phyloP scores from a whole-genome alignment of 2,888 invertebrate species.

The Chaetoderma sp. region DNA sequence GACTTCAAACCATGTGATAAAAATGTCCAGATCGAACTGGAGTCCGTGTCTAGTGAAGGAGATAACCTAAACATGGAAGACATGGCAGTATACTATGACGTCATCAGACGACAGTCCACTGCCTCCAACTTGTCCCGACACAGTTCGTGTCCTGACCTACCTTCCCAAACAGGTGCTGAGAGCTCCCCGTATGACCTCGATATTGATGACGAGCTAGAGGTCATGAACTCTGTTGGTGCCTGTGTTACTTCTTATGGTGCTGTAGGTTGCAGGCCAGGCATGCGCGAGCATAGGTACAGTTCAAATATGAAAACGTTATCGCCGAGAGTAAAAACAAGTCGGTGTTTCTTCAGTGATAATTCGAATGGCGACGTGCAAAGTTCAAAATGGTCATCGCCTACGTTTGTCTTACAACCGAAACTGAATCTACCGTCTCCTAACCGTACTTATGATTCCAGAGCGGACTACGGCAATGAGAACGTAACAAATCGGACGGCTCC shows the following conservation, averaged over 20 bases:
- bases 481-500: neutral
- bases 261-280: no score
- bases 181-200: neutral
- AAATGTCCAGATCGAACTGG: no score
- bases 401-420: no score
- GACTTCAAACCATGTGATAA: no score
- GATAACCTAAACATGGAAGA: no score
- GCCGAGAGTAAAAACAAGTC: neutral
- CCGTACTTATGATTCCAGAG: no score
- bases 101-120: neutral
- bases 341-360: neutral
- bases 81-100: neutral
- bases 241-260: no score
- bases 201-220: neutral
- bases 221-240: no score
- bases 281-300: neutral
- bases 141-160: constrained; percentile 5
- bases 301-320: no score
- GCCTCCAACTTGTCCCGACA: constrained; percentile 3
- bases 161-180: neutral
- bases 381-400: neutral
- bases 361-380: neutral
- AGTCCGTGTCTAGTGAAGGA: no score
- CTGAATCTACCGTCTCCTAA: no score
- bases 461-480: neutral